Evolutionary conservation across 1,140 invertebrate genomes (phyloP).

Genomic region (Diorhabda sublineata): DNA sequence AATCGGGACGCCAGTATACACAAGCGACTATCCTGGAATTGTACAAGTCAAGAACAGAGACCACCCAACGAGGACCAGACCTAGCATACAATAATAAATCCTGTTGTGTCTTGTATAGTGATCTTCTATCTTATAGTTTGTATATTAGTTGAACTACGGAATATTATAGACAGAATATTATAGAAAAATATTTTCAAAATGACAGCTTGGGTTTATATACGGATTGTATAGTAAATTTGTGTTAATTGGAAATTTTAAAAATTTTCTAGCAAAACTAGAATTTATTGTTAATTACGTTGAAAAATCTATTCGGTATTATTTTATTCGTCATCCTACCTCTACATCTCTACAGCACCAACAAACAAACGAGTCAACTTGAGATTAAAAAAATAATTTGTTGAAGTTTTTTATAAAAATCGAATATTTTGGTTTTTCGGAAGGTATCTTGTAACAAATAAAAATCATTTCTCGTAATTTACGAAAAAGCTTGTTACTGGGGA

Average conservation of each 20-base stretch:
- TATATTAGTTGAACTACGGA: slow-evolving; percentile 36
- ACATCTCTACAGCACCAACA: too few relatives aligned
- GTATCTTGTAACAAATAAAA: too few relatives aligned
- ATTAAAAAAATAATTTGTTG: too few relatives aligned
- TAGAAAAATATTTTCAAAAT: slow-evolving; percentile 20
- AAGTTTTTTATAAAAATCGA: too few relatives aligned
- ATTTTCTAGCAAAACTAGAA: too few relatives aligned
- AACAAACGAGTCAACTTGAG: too few relatives aligned
- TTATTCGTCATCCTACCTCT: too few relatives aligned
- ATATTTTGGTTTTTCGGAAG: too few relatives aligned
- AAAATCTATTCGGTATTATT: too few relatives aligned
- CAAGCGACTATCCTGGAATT: slow-evolving; percentile 65
- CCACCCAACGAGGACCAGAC: slow-evolving; percentile 40
- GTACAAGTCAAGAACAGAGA: slow-evolving; percentile 44
- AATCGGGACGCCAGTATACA: slow-evolving; percentile 57
- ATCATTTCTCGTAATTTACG: too few relatives aligned
- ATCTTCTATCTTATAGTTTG: slow-evolving; percentile 37
- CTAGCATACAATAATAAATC: slow-evolving; percentile 41
- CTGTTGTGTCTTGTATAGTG: slow-evolving; percentile 38
- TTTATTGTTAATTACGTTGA: too few relatives aligned
- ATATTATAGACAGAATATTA: slow-evolving; percentile 26
- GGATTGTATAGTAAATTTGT: slow-evolving; percentile 25
- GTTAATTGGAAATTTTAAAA: not conserved
- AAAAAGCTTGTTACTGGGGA: too few relatives aligned
- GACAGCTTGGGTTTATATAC: slow-evolving; percentile 31